Conservation (phyloP, 2,888 invertebrate genomes). For the Sympetrum striolatum region DNA sequence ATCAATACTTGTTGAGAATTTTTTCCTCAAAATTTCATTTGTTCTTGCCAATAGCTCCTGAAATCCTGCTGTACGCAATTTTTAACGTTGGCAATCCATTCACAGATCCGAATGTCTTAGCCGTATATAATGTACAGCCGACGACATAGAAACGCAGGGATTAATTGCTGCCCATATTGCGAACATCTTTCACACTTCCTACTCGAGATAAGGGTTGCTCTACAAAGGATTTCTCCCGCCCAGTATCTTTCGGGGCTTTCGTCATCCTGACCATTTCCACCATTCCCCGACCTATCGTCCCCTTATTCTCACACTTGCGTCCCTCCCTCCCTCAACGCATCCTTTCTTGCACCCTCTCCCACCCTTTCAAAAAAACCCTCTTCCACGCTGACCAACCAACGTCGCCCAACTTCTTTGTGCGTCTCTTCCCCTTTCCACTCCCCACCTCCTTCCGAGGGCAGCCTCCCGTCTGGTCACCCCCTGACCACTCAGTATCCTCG, state of each 20-base stretch:
- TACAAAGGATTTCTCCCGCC: not conserved
- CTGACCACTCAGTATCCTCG: constrained; percentile 18
- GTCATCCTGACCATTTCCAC: not conserved
- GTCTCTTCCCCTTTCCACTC: not conserved
- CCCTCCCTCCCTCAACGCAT: not conserved
- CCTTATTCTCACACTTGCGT: not conserved
- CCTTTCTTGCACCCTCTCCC: not conserved
- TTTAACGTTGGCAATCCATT: no score
- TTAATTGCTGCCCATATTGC: no score
- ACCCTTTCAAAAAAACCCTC: not conserved
- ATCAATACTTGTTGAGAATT: no score
- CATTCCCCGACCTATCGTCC: not conserved
- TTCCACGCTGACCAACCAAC: not conserved
- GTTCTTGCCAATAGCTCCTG: no score
- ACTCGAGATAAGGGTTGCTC: no score
- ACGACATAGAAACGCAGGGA: no score
- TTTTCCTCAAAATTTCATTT: no score
- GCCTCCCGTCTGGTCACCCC: constrained; percentile 1
- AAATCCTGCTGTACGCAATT: no score
- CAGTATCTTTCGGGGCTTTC: not conserved
- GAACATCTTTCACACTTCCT: not conserved
- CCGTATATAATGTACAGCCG: no score
- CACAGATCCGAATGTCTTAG: no score
- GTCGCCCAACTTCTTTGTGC: not conserved
- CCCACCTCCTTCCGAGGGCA: not conserved